Evolutionary conservation across 2,113 vertebrate genomes (phyloP).

Genomic region (Anser cygnoides): DNA sequence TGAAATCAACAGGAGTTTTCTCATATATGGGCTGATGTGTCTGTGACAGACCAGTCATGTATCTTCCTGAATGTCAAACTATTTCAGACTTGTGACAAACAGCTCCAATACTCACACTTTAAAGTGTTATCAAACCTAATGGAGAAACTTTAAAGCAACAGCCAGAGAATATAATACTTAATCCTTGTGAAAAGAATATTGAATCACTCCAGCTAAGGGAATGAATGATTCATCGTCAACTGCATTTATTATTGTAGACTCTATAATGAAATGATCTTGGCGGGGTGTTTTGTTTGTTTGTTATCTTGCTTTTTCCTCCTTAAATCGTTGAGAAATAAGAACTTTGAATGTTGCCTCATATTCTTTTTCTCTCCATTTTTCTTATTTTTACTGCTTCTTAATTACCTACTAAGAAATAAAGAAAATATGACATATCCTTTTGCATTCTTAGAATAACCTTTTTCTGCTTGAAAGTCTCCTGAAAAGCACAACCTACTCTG

Average conservation of each 20-base stretch:
- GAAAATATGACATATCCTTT: conserved; percentile 74
- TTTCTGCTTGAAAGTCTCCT: conserved; percentile 80
- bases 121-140: background rate
- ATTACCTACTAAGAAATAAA: conserved; percentile 62
- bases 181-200: background rate
- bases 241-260: background rate
- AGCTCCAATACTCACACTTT: background rate
- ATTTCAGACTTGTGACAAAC: background rate
- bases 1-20: background rate
- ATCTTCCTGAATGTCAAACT: background rate
- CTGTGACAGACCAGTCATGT: background rate
- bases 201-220: background rate
- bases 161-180: background rate
- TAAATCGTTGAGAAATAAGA: background rate
- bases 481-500: conserved; percentile 82
- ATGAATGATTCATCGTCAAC: background rate
- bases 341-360: background rate
- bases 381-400: conserved; percentile 31
- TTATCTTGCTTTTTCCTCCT: background rate
- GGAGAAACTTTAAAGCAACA: background rate
- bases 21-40: background rate
- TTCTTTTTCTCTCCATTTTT: background rate
- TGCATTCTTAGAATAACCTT: conserved; percentile 78
- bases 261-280: background rate
- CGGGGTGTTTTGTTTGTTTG: background rate